Conservation (phyloP, 2,797 vertebrate genomes). For the Heliangelus exortis region DNA sequence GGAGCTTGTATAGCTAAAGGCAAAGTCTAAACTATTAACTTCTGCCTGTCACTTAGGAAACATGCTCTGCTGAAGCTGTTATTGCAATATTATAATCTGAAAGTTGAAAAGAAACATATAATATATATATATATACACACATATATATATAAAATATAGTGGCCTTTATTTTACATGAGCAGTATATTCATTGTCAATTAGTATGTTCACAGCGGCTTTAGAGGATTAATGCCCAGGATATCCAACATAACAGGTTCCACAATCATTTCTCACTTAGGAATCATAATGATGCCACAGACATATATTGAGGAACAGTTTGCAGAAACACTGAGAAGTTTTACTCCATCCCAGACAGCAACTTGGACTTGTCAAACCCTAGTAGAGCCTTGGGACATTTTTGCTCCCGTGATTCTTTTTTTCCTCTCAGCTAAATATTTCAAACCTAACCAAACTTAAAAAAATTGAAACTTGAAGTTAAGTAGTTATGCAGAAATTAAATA, state of each 20-base stretch:
- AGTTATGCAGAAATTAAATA: not conserved
- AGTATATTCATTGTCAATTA: not conserved
- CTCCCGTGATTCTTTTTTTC: not conserved
- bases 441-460: not conserved
- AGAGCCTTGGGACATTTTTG: not conserved
- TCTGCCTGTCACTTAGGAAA: not conserved
- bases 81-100: not conserved
- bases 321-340: not conserved
- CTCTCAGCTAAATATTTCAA: not conserved
- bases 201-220: not conserved
- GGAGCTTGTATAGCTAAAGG: not conserved
- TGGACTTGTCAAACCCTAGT: not conserved
- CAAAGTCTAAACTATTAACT: constrained; percentile 33
- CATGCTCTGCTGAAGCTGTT: not conserved
- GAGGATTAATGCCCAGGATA: not conserved
- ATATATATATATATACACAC: not conserved
- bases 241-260: not conserved
- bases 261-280: not conserved
- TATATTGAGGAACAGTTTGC: not conserved
- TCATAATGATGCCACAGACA: not conserved
- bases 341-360: not conserved
- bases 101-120: not conserved
- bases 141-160: not conserved
- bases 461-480: not conserved
- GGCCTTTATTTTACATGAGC: not conserved